Conservation (phyloP, 2,797 vertebrate species). For the Myripristis jacobus region DNA sequence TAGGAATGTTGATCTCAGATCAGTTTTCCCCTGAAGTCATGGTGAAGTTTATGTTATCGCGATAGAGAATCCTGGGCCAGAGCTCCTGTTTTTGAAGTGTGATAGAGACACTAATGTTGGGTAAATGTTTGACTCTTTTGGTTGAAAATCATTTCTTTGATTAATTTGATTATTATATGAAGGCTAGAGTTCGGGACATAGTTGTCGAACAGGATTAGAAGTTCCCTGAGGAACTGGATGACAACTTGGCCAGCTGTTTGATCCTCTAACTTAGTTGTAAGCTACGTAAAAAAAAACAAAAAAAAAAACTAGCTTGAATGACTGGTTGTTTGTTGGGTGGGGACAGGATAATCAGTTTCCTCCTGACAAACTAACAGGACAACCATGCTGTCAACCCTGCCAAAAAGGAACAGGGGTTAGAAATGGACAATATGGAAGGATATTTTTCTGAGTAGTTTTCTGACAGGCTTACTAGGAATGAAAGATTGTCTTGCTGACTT, state of each 20-base stretch:
- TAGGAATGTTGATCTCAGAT: conserved; percentile 55
- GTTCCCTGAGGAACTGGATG: background rate
- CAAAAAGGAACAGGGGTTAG: conserved; percentile 23
- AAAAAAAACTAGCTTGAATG: conserved; percentile 1
- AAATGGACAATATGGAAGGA: background rate
- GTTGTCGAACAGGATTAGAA: background rate
- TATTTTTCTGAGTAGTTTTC: conserved; percentile 33
- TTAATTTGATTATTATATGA: background rate
- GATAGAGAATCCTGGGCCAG: background rate
- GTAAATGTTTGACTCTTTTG: background rate
- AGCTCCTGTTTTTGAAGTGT: background rate
- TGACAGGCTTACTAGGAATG: conserved; percentile 2
- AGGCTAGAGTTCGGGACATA: background rate
- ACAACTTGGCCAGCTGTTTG: background rate
- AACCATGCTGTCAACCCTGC: conserved; percentile 2
- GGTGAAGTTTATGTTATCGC: conserved; percentile 35
- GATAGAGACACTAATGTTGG: background rate
- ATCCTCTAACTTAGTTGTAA: background rate
- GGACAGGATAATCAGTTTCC: conserved; percentile 1
- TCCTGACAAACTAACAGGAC: conserved; percentile 9
- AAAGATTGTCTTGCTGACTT: conserved; percentile 14
- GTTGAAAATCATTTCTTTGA: background rate
- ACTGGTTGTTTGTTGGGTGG: conserved; percentile 6
- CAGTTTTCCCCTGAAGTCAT: conserved; percentile 38
- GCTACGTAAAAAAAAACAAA: conserved; percentile 2